These are phyloP conservation scores for zebrafish (Danio rerio) DNA, from an alignment of 2,113 vertebrate species.

Conservation along the genomic window GRCz12tu NC_133177.1:47147001-47147500, in stretches of 20 bases:
- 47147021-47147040: background rate
- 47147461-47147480: too few species aligned
- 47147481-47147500: too few species aligned
- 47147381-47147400: too few species aligned
- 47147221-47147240: background rate
- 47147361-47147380: too few species aligned
- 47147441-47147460: too few species aligned
- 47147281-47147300: too few species aligned
- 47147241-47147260: background rate
- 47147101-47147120: background rate
- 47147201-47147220: background rate
- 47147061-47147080: background rate
- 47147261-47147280: background rate
- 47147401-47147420: too few species aligned
- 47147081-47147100: background rate
- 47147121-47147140: background rate
- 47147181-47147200: background rate
- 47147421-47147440: too few species aligned
- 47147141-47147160: constrained; percentile 7
- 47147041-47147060: background rate
- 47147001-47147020: background rate
- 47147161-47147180: constrained; percentile 4
- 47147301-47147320: too few species aligned
- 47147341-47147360: too few species aligned
- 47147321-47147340: too few species aligned